Evolutionary conservation across 2,888 invertebrate genomes (phyloP).

Genomic region (Tipula helvola): DNA sequence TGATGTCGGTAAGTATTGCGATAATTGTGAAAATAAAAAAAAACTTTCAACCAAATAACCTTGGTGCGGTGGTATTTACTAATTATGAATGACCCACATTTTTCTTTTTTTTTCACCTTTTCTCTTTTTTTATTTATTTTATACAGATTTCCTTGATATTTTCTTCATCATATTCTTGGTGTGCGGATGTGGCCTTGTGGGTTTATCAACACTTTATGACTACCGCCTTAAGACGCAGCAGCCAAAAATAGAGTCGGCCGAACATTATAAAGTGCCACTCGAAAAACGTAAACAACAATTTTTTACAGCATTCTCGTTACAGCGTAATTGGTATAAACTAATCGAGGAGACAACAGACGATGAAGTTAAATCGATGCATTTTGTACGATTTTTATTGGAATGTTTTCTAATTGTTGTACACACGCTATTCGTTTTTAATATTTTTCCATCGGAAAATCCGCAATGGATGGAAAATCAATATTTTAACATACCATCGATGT

Average conservation of each 20-base stretch:
- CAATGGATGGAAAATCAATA: constrained; percentile 14
- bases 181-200: background rate
- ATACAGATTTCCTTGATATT: constrained; percentile 7
- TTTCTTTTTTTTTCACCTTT: no score
- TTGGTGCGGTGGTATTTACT: background rate
- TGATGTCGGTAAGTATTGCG: background rate
- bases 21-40: background rate
- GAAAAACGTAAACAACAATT: background rate
- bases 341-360: background rate
- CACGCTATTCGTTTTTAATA: constrained; percentile 10
- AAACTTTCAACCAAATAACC: background rate
- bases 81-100: background rate
- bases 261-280: background rate
- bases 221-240: constrained; percentile 7
- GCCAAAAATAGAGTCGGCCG: background rate
- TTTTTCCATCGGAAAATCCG: constrained; percentile 13
- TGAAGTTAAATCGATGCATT: constrained; percentile 5
- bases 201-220: constrained; percentile 12
- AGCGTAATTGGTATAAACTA: constrained; percentile 15
- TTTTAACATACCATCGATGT: background rate
- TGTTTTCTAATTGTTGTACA: constrained; percentile 12
- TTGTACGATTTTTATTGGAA: constrained; percentile 7
- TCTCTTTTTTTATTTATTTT: background rate
- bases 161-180: background rate
- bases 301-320: constrained; percentile 12